Base-by-base conservation (phyloP, 2,888 invertebrate genomes). In the Acholoe squamosa region DNA sequence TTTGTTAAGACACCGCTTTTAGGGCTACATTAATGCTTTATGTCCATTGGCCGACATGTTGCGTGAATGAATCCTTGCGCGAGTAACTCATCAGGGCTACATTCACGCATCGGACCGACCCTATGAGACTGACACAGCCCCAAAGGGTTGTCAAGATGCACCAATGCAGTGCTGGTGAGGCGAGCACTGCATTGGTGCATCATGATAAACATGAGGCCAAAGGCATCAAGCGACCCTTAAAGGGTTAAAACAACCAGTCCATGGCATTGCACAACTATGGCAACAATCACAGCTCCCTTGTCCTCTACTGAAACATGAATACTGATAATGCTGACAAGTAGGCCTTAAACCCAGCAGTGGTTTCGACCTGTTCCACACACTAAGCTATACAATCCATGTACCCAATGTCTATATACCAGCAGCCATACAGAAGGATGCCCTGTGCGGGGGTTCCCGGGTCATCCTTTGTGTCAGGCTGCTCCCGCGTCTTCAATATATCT, bases 311-410 rank as follows among this genome's bases (percentile, higher is more conserved):
- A 14, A 19, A 76, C 28, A 31, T 76, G 34, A 80, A 80, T 80
- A 80, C 80, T 80, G 80, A 80, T 80, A 80, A 80, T 80, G 80
- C 80, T 33, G 80, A 80, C 80, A 43, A 34, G 33, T 25, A 71
- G 71, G 71, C 43, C 80, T 43, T 34, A 80, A 80, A 80, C 34
- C 43, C 80, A 80, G 43, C 80, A 80, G 43, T 80, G 43, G 80
- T 80, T 80, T 80, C 80, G 80, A 80, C 80, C 80, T 80, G n/a
- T 31, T 80, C 43, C 80, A 80, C 16, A 10, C 43, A 22, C 76
- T 31, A n/a, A 61, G n/a, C 22, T 61, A 25, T 61, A n/a, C 3
- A 61, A 22, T 5, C 61, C 25, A 61, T 61, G 14, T 61, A 22
- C 61, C 22, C 61, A 61, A 43, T 43, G 43, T 43, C 43, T 10